Base-by-base conservation (phyloP, 1,140 invertebrate species). In the Homarus americanus region DNA sequence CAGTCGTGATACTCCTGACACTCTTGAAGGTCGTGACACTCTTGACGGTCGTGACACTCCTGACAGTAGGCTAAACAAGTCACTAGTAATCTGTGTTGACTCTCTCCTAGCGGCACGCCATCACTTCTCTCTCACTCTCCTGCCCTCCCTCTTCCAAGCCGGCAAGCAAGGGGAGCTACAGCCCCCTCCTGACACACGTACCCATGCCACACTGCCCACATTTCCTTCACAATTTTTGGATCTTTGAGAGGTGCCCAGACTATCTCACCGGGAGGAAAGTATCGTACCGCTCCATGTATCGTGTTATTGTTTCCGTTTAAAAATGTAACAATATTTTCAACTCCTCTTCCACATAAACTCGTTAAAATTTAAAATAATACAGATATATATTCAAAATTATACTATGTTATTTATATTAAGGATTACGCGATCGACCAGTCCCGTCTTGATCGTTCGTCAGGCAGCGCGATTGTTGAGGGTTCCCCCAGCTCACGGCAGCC, bases 181-280 rank as follows among this genome's bases (percentile, higher is more conserved):
- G 72, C 76, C 53, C 84, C 86, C 76, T 66, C 24, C 76, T 79
- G 53, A 69, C 86, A 80, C 86, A 87, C 86, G 75, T 79, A 63
- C 86, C 86, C 86, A 87, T 87, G 66, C 58, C 76, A 87, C 86
- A 87, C 86, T 87, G 58, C 86, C 86, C 49, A 87, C 53, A 66
- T 87, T 87, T 79, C 76, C 86, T 79, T 79, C 76, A 32, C 86
- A 87, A 87, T 87, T 87, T 87, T 87, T 87, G 86, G 86, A 87
- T 80, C 53, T 79, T 66, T 40, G 86, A 41, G 86, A 66, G 53
- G 76, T 69, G 53, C 76, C 58, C 53, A 20, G 17, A 66, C 76
- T 66, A 69, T 69, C 53, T 58, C 53, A 58, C 76, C 49, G 75
- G 75, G 76, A 53, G 28, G 32, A 76, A 20, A 36, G 20, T 17